Base-by-base conservation (phyloP, 2,888 invertebrate species). In the Drosophila dives region DNA sequence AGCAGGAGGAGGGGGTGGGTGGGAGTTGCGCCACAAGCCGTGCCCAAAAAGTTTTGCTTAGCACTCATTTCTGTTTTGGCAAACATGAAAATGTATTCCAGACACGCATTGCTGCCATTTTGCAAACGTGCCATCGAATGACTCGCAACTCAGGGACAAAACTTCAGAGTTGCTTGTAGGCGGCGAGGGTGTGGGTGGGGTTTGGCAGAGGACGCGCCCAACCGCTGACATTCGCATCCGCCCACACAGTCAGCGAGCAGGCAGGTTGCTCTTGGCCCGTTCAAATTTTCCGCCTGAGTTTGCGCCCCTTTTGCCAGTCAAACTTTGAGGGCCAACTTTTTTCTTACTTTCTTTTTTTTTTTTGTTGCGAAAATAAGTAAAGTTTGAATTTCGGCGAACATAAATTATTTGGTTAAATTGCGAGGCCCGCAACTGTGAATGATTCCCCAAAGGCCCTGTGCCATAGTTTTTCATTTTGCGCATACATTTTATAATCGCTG, bases 61-160 rank as follows among this genome's bases (percentile, higher is more conserved):
- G 63, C 68, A 61, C 72, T 76, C 63, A 65, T 77, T 82, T 72
- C 69, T 53, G 29, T 72, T 78, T 89, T 81, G 85, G 83, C 85
- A 87, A 89, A 83, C 76, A 83, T 72, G 82, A 77, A 90, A 92
- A 92, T 91, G 90, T 92, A 92, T 92, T 92, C 92, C 69, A 88
- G 83, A 90, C 92, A 92, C 92, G 92, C 92, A 92, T 90, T 77
- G 79, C 77, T 32, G 90, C 91, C 92, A 92, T 92, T 91, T 92
- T 92, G 90, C 87, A 91, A 92, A 92, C 92, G 92, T 92, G 92
- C 91, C 89, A 89, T 84, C 81, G 84, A 90, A 91, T 91, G 84
- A 89, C 84, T 60, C 79, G 77, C 69, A 67, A 64, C 60, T 61
- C 62, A 42, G 54, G 59, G 49, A n/a, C 60, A 60, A 56, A 34